phyloP scores from a whole-genome alignment of 2,797 vertebrate species.

The Aldrovandia affinis region DNA sequence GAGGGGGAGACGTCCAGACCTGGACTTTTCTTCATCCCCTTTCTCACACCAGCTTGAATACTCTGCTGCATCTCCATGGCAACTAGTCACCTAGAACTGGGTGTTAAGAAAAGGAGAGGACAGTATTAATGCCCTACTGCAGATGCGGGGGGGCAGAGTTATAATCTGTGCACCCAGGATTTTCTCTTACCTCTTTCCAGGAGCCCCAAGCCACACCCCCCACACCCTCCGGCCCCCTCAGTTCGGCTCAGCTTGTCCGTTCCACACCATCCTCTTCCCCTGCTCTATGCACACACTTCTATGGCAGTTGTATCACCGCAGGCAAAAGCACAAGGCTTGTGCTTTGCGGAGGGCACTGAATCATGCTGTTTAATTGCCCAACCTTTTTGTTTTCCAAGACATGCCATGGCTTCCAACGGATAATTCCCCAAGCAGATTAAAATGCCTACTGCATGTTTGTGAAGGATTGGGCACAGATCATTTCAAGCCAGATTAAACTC shows the following conservation, averaged over 20 bases:
- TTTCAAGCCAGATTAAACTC: not conserved
- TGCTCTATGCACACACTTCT: too few species aligned
- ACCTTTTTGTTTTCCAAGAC: not conserved
- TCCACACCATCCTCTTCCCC: not conserved
- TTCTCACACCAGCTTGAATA: not conserved
- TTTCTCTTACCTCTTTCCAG: too few species aligned
- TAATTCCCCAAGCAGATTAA: slow-evolving; percentile 24
- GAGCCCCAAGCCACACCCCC: too few species aligned
- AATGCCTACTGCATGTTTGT: slow-evolving; percentile 16
- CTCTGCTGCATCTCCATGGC: slow-evolving; percentile 21
- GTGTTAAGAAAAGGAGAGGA: slow-evolving; percentile 3
- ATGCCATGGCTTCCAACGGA: not conserved
- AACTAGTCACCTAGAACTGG: slow-evolving; percentile 6
- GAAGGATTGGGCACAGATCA: not conserved
- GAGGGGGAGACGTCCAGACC: not conserved
- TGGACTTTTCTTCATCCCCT: not conserved
- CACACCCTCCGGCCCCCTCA: too few species aligned
- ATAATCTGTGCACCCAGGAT: too few species aligned
- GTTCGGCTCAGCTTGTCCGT: too few species aligned
- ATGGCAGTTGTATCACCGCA: not conserved
- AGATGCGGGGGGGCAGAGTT: not conserved
- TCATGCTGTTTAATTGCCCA: not conserved
- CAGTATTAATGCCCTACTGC: not conserved
- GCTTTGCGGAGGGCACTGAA: not conserved
- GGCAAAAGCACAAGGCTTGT: not conserved